phyloP scores from a whole-genome alignment of 2,113 vertebrate genomes.

The Arizona elegans region DNA sequence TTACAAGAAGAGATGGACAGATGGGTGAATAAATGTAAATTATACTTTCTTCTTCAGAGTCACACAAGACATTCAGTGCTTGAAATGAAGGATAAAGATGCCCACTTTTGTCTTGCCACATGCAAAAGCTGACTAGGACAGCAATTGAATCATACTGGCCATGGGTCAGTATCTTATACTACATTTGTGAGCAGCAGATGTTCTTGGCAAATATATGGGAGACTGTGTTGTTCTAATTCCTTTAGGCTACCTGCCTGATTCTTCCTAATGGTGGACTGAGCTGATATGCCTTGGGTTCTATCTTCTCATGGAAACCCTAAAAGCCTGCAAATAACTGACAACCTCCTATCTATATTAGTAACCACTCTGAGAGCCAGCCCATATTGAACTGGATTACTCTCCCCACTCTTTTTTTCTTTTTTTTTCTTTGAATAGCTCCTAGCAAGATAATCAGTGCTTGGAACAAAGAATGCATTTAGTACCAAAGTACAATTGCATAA shows the following conservation, averaged over 20 bases:
- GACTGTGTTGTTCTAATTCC: not conserved
- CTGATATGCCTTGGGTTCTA: not conserved
- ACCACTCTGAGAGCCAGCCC: too few relatives aligned
- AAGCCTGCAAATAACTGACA: not conserved
- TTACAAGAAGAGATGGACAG: not conserved
- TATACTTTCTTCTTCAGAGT: not conserved
- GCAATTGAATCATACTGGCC: not conserved
- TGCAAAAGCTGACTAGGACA: not conserved
- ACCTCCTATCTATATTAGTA: not conserved
- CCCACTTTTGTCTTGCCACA: not conserved
- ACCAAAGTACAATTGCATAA: constrained; percentile 10
- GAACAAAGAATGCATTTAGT: constrained; percentile 42
- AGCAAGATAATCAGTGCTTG: constrained; percentile 29
- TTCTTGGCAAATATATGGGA: not conserved
- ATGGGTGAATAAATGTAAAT: not conserved
- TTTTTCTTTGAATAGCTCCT: not conserved
- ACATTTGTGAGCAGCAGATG: not conserved
- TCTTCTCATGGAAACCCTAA: not conserved
- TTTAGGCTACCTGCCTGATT: not conserved
- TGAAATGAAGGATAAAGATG: not conserved
- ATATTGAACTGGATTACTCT: not conserved
- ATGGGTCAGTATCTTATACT: not conserved
- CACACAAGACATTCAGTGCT: not conserved
- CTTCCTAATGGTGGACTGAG: not conserved
- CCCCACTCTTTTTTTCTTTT: not conserved